Conservation (phyloP, 1,140 invertebrate genomes). For the Scaptomyza hsui region DNA sequence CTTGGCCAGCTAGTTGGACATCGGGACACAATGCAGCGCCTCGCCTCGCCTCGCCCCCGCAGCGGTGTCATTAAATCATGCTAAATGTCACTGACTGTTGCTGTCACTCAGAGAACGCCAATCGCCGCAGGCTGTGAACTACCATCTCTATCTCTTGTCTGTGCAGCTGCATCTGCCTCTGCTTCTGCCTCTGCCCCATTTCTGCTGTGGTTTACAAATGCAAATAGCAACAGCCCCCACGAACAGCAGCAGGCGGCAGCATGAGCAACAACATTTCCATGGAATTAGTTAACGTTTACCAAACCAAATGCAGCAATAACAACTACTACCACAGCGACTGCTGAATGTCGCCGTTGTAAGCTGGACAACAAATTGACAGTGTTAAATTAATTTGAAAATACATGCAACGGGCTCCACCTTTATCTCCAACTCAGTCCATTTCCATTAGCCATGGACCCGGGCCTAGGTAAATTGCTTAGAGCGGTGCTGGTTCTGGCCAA, state of each 20-base stretch:
- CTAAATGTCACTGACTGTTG: constrained; percentile 76
- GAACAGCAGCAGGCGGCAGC: constrained; percentile 15
- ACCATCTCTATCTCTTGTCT: constrained; percentile 14
- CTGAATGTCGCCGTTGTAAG: constrained; percentile 49
- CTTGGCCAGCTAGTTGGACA: constrained; percentile 20
- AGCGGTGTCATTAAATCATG: constrained; percentile 79
- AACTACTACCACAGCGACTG: constrained; percentile 26
- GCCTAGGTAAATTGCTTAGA: constrained; percentile 41
- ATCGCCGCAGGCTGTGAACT: constrained; percentile 42
- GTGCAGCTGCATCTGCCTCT: not conserved
- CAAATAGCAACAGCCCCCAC: constrained; percentile 59
- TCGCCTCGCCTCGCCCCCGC: too few species aligned
- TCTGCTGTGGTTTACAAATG: constrained; percentile 64
- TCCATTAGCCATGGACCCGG: constrained; percentile 33
- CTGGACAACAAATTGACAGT: constrained; percentile 79
- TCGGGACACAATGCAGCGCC: constrained; percentile 25
- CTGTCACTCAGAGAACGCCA: constrained; percentile 61
- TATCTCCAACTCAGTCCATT: constrained; percentile 24
- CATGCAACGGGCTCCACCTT: constrained; percentile 57
- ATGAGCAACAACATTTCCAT: constrained; percentile 71
- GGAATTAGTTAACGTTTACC: constrained; percentile 82
- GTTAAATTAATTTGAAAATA: constrained; percentile 83
- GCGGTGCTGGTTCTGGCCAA: constrained; percentile 9
- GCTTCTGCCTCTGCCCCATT: constrained; percentile 12
- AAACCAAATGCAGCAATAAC: constrained; percentile 58